A percentile compares a stretch with the other conserved stretches of the same genome.
These are phyloP conservation scores for Oscheius onirici DNA, from an alignment of 2,888 invertebrate genomes.

Conservation along the genomic window DNA sequence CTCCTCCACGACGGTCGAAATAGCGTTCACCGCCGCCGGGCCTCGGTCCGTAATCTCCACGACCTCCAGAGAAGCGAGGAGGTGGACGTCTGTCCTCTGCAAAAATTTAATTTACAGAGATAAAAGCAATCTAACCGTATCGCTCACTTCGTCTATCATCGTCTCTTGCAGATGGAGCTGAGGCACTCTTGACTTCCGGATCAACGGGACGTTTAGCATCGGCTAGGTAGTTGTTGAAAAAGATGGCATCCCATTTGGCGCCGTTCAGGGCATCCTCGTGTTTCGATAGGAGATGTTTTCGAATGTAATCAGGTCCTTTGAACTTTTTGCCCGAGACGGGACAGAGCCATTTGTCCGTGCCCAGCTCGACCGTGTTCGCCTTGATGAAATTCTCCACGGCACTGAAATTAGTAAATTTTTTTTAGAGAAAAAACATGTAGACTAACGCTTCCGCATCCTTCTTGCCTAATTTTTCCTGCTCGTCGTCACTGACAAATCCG, in stretches of 20 bases:
- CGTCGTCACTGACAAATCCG: slow-evolving; percentile 80
- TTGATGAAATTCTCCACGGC: slow-evolving; percentile 94
- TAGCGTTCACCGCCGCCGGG: slow-evolving; percentile 64
- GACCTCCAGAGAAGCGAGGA: slow-evolving; percentile 19
- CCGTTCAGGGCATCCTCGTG: slow-evolving; percentile 96
- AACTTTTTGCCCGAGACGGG: slow-evolving; percentile 98
- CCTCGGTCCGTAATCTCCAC: slow-evolving; percentile 44
- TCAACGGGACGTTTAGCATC: slow-evolving; percentile 94
- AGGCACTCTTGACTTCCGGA: slow-evolving; percentile 76
- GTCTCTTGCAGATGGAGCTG: slow-evolving; percentile 6
- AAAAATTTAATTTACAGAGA: no score
- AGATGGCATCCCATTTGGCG: slow-evolving; percentile 93
- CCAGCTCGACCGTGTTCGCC: slow-evolving; percentile 93
- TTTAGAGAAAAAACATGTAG: not conserved
- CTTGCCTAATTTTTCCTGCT: slow-evolving; percentile 84
- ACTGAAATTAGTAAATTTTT: slow-evolving; percentile 38
- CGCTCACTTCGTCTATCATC: slow-evolving; percentile 35
- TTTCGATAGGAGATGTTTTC: slow-evolving; percentile 97
- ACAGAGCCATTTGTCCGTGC: slow-evolving; percentile 98
- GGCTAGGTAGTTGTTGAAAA: slow-evolving; percentile 92
- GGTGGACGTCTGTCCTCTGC: slow-evolving; percentile 37
- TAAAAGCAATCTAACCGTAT: slow-evolving; percentile 19
- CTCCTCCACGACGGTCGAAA: slow-evolving; percentile 15
- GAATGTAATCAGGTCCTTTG: slow-evolving; percentile 96
- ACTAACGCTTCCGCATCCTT: slow-evolving; percentile 79